Percentiles rank a stretch among this genome's conserved stretches.
Conservation (phyloP, 2,888 invertebrate species). For the Drosophila fungiperda region DNA sequence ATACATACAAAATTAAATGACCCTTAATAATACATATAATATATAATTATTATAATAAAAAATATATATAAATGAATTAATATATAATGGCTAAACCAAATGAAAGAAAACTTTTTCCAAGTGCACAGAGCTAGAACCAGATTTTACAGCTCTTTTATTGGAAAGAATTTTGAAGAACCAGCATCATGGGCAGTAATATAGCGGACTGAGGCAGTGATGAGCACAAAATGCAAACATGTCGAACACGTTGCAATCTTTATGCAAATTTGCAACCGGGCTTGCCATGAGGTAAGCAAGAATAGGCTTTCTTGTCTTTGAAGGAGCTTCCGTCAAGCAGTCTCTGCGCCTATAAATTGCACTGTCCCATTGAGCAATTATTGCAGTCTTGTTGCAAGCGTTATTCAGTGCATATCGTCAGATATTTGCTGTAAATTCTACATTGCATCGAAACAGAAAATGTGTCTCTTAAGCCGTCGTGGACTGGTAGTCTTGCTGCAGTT, state of each 20-base stretch:
- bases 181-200: constrained; percentile 19
- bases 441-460: constrained; percentile 23
- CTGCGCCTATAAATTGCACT: constrained; percentile 54
- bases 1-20: not conserved
- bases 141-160: constrained; percentile 22
- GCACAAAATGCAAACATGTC: not conserved
- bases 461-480: constrained; percentile 2
- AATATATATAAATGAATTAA: not conserved
- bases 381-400: constrained; percentile 50
- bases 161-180: constrained; percentile 16
- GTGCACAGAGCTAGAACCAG: constrained; percentile 8
- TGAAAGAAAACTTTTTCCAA: not conserved
- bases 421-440: not conserved
- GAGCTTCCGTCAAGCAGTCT: constrained; percentile 7
- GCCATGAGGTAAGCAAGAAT: constrained; percentile 13
- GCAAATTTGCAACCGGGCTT: constrained; percentile 24
- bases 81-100: not conserved
- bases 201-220: constrained; percentile 35
- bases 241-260: not conserved
- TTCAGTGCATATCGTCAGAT: constrained; percentile 20
- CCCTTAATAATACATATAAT: not conserved
- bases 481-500: constrained; percentile 11
- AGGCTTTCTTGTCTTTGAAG: constrained; percentile 43
- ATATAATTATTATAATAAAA: not conserved
- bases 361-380: constrained; percentile 9